phyloP scores from a whole-genome alignment of 2,888 invertebrate genomes.

The Drosophila putrida region DNA sequence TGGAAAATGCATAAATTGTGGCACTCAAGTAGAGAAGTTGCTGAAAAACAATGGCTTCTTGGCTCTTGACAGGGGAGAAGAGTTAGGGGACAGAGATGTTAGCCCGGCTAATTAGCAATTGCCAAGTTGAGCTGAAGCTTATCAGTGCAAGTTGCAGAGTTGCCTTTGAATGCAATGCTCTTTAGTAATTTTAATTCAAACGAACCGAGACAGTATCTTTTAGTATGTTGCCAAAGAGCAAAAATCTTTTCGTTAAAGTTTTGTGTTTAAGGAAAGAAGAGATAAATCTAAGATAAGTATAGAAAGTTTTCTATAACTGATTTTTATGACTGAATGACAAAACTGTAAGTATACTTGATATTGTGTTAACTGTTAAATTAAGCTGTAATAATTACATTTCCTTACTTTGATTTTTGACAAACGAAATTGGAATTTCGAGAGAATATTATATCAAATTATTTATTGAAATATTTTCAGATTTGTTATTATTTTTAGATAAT shows the following conservation, averaged over 20 bases:
- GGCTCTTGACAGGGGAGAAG: neutral
- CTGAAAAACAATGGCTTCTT: conserved; percentile 59
- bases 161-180: conserved; percentile 35
- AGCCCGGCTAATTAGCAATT: conserved; percentile 56
- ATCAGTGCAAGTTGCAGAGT: conserved; percentile 49
- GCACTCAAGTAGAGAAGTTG: conserved; percentile 62
- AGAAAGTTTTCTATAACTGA: too few species aligned
- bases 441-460: too few species aligned
- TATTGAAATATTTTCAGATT: too few species aligned
- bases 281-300: neutral
- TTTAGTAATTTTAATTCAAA: conserved; percentile 14
- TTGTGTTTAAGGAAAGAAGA: neutral
- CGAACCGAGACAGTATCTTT: neutral
- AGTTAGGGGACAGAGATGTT: conserved; percentile 12
- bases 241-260: neutral
- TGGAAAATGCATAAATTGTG: conserved; percentile 77
- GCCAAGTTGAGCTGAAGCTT: conserved; percentile 59
- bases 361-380: too few species aligned
- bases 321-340: too few species aligned
- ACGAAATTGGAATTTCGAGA: too few species aligned
- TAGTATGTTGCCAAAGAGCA: neutral
- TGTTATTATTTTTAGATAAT: too few species aligned
- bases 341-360: too few species aligned
- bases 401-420: too few species aligned
- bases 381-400: too few species aligned